Conservation (phyloP, 2,888 invertebrate species). For the Mallateleia sp. region DNA sequence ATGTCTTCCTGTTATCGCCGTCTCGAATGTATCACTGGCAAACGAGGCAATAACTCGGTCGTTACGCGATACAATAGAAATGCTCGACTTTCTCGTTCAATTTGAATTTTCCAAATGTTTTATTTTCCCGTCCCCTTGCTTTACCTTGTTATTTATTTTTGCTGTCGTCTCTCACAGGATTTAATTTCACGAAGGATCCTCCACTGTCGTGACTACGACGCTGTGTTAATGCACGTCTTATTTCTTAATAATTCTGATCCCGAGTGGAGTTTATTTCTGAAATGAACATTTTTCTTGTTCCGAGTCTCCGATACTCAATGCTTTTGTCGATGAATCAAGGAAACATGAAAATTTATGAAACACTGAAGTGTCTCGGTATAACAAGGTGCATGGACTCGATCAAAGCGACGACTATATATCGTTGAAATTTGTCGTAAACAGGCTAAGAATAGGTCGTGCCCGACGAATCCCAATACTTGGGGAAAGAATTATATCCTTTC, state of each 20-base stretch:
- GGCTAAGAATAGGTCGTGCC: conserved; percentile 38
- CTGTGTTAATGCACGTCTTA: no score
- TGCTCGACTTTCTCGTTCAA: conserved; percentile 61
- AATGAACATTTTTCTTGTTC: neutral
- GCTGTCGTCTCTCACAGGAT: conserved; percentile 7
- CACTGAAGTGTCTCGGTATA: conserved; percentile 7
- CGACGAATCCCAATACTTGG: conserved; percentile 45
- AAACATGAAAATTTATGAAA: conserved; percentile 28
- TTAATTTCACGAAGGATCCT: conserved; percentile 47
- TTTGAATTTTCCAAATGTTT: conserved; percentile 70
- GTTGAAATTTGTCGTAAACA: conserved; percentile 63
- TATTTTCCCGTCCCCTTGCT: conserved; percentile 21
- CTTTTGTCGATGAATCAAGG: neutral
- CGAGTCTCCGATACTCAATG: neutral
- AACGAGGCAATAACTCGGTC: conserved; percentile 73
- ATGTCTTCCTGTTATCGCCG: conserved; percentile 73
- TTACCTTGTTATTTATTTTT: conserved; percentile 53
- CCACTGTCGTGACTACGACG: no score
- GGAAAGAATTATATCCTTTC: conserved; percentile 56
- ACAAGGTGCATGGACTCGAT: conserved; percentile 13
- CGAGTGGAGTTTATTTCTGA: neutral
- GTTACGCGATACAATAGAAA: conserved; percentile 70
- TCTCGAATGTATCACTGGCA: conserved; percentile 74
- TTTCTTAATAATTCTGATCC: conserved; percentile 15
- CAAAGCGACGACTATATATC: conserved; percentile 24